A percentile compares a stretch with the other conserved stretches of the same genome.
Conservation (phyloP, 1,140 invertebrate genomes). For the Ephestia elutella region DNA sequence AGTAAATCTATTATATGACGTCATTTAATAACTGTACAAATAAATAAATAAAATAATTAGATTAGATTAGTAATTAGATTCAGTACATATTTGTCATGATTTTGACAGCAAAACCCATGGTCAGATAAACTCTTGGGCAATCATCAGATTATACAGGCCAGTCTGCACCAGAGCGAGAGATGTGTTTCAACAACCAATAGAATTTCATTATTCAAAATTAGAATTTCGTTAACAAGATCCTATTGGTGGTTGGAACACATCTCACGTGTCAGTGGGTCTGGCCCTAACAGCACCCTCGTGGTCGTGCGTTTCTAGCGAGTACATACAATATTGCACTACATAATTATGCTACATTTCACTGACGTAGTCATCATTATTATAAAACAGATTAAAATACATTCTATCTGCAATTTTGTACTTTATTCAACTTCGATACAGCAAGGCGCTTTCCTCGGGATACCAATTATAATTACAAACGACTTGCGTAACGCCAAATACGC, state of each 20-base stretch:
- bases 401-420: constrained; percentile 70
- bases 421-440: constrained; percentile 49
- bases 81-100: neutral
- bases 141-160: no score
- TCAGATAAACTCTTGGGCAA: no score
- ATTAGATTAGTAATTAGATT: no score
- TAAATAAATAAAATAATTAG: no score
- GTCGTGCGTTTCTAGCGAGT: constrained; percentile 15
- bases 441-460: neutral
- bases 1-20: no score
- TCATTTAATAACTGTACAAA: no score
- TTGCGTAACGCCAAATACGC: neutral
- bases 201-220: no score
- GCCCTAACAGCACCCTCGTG: neutral
- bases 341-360: constrained; percentile 51
- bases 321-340: constrained; percentile 63
- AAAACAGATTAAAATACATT: constrained; percentile 54
- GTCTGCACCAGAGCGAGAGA: no score
- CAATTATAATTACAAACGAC: neutral
- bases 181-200: no score
- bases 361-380: constrained; percentile 36
- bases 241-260: no score
- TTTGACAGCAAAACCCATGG: neutral
- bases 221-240: no score
- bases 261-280: no score